Evolutionary conservation across 2,797 vertebrate species (phyloP).

Genomic region (Schizopygopsis pylzovi): DNA sequence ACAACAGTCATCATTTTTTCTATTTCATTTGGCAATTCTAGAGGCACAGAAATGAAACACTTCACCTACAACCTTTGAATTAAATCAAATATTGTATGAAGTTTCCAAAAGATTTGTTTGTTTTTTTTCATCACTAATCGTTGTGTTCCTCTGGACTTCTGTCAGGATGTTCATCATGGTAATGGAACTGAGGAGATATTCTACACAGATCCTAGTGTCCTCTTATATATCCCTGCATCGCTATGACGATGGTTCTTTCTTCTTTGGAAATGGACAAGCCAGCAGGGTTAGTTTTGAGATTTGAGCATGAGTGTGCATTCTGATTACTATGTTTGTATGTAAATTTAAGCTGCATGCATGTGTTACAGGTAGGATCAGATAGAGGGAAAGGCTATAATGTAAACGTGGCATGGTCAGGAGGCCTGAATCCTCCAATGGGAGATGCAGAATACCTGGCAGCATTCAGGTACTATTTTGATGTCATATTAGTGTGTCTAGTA

Average conservation of each 20-base stretch:
- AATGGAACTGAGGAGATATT: slow-evolving; percentile 91
- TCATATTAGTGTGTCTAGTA: background rate
- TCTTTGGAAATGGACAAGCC: slow-evolving; percentile 83
- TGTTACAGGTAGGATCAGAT: slow-evolving; percentile 51
- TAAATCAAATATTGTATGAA: background rate
- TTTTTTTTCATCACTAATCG: background rate
- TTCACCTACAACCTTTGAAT: background rate
- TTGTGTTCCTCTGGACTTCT: slow-evolving; percentile 5
- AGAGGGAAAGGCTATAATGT: slow-evolving; percentile 87
- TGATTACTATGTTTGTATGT: slow-evolving; percentile 45
- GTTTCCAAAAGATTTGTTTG: background rate
- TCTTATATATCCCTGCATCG: slow-evolving; percentile 95
- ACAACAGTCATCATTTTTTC: background rate
- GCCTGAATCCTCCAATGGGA: slow-evolving; percentile 88
- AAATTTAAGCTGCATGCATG: slow-evolving; percentile 37
- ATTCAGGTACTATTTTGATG: slow-evolving; percentile 82
- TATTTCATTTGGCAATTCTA: background rate
- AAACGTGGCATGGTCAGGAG: slow-evolving; percentile 90
- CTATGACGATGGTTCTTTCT: slow-evolving; percentile 86
- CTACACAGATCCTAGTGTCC: slow-evolving; percentile 87
- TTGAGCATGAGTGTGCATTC: background rate
- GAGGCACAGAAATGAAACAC: background rate
- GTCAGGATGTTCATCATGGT: slow-evolving; percentile 92
- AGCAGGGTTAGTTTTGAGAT: slow-evolving; percentile 13
- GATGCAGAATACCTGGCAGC: slow-evolving; percentile 94